Evolutionary conservation across 1,140 invertebrate genomes (phyloP), one percentile per base, ranked within the genome.

Genomic region (Xylocopa sonorina): DNA sequence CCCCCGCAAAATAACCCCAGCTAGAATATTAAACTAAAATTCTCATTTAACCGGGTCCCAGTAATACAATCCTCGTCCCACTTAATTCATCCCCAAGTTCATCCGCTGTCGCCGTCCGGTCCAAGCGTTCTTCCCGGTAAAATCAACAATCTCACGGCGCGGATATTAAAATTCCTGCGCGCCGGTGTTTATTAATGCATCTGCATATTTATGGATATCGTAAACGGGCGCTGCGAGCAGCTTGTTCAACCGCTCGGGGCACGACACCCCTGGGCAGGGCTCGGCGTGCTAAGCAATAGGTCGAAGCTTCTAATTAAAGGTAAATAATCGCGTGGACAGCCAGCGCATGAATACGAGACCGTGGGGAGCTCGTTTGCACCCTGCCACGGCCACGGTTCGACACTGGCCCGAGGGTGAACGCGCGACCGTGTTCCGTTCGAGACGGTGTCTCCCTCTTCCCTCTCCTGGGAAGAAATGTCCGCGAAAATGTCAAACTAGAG

Each of bases 291-390:
- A 53, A 77, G 83, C 68, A 85, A 85, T 86, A 87, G 84, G 81
- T 86, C 84, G 84, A 87, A 78, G 81, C 81, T 78, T 68, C 81
- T 89, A 88, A 89, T 89, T 88, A 88, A 89, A 88, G 86, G 75
- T 84, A 89, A 89, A 89, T 88, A 88, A 88, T 89, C 84, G 74
- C 68, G 38, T 51, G 48, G 66, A 60, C 67, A 58, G 80, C 53
- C 58, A 51, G 58, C 63, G 51, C 83, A 71, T 75, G 80, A 73
- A 79, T 77, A 71, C 63, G 72, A 73, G 80, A 38, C 76, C 77
- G 50, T 32, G 32, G 83, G 83, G 73, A 83, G 27, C 46, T 51
- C 69, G 58, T 80, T 80, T 78, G 76, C 84, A 78, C 68, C 60
- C 67, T 55, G 75, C 57, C 68, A 53, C 27, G 46, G 32, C 43